Evolutionary conservation across 1,140 invertebrate genomes (phyloP).

Genomic region (Diploscapter pachys): DNA sequence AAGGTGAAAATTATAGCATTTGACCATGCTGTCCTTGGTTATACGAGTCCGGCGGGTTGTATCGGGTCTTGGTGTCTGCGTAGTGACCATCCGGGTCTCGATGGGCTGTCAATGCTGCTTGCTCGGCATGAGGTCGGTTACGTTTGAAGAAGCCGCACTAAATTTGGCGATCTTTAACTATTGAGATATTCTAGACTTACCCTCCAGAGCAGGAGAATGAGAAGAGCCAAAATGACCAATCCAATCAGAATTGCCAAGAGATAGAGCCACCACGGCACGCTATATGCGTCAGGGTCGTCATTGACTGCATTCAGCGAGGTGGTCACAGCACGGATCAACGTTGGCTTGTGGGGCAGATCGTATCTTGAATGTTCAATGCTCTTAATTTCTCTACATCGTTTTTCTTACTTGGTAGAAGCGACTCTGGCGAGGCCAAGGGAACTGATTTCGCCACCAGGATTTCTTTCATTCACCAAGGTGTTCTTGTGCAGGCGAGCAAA

Average conservation of each 20-base stretch:
- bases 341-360: conserved; percentile 40
- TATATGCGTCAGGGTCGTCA: conserved; percentile 9
- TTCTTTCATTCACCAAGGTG: conserved; percentile 52
- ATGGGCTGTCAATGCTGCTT: conserved; percentile 19
- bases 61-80: conserved; percentile 36
- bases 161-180: conserved; percentile 17
- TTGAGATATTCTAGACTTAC: conserved; percentile 26
- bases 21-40: conserved; percentile 18
- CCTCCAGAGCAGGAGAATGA: conserved; percentile 41
- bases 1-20: conserved; percentile 21
- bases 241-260: conserved; percentile 40
- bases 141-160: conserved; percentile 47
- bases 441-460: conserved; percentile 50
- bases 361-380: not conserved
- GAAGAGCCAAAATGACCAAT: conserved; percentile 36
- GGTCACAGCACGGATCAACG: conserved; percentile 26
- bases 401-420: conserved; percentile 42
- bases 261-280: conserved; percentile 41
- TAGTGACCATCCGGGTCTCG: conserved; percentile 20
- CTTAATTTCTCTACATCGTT: too few relatives aligned
- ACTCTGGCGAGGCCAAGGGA: conserved; percentile 54
- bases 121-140: conserved; percentile 38
- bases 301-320: conserved; percentile 18
- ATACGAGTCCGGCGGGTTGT: conserved; percentile 24
- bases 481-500: conserved; percentile 57